Base-by-base conservation (phyloP, 2,113 vertebrate species). In the Nothobranchius kuhntae region DNA sequence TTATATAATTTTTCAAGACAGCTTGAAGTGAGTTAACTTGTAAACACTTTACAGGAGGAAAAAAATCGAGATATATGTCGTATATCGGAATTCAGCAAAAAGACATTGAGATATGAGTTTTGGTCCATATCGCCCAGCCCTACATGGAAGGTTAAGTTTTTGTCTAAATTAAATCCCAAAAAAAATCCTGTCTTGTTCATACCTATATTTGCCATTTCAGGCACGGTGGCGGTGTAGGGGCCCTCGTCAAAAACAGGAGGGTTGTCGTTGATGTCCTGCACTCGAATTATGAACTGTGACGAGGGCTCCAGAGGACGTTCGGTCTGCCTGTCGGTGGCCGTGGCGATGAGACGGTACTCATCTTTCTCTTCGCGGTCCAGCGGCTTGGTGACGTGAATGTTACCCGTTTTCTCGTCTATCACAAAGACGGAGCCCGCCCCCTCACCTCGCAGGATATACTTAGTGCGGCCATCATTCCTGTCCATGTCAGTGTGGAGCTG, bases 211-310 rank as follows among this genome's bases (percentile, higher is more conserved):
- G 95, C 95, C 95, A 96, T 96, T 89, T 97, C 95, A 0, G 95
- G 93, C 62, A 96, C 94, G 0, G 89, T 94, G 88, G 96, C 95
- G 7, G 87, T 94, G 90, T 96, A 96, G 65, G 95, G 94, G 26
- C 93, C 94, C 0, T 95, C 93, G 11, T 95, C 93, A 75, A 96
- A 97, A 65, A 96, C 44, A 6, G 96, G 96, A 1, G 95, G 94
- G 73, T 96, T 96, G 92, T 97, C 95, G 38, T 96, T 96, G 91
- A 96, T 96, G 91, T 96, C 95, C 78, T 96, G 95, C 78, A 96
- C 95, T 69, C 95, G 94, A 86, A 97, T 96, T 86, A 97, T 93
- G 83, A 97, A 97, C 86, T 95, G 94, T 5, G 96, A 97, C 0
- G 95, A 95, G 6, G 96, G 95, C 86, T 97, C 96, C 82, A 97